Base-by-base conservation (phyloP, 2,888 invertebrate genomes). In the Pyrrhosoma nymphula region DNA sequence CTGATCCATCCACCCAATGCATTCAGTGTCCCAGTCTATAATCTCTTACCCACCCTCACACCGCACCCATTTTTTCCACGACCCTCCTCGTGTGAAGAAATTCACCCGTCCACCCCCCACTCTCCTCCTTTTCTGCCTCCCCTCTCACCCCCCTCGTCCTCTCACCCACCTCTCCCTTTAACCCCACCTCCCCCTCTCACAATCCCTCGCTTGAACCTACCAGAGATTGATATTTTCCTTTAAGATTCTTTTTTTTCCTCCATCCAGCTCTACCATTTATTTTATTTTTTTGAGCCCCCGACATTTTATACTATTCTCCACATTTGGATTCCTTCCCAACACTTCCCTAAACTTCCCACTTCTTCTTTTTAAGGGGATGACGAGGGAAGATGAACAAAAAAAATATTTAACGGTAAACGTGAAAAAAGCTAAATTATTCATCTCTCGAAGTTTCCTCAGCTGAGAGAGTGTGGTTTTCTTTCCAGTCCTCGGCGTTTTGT, bases 311-410 rank as follows among this genome's bases (percentile, higher is more conserved):
- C 63, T 47, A 55, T 47, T 91, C 63, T 60, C 39, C 91, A 63
- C 91, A 93, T 89, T 89, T 26, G 89, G 89, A 89, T 93, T 69
- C 47, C 93, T 75, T 55, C 47, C n/a, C 69, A 75, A n/a, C 63
- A 39, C 91, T 20, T 60, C 60, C 63, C 35, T 82, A 35, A 82
- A 82, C 82, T 91, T 35, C 35, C 20, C 60, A 39, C 35, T 82
- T 60, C 60, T 60, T 60, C 12, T 47, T 82, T 35, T 82, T 82
- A 14, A 12, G 82, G 82, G 16, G 16, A 20, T 16, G 63, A 47
- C 26, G n/a, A 56, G 63, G 2, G 39, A 8, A 47, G 47, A 47
- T 47, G 47, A 39, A 47, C 60, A 16, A 23, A 6, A 3, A 55
- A 60, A 56, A 89, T 20, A 47, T 35, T 26, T 69, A 69, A 69